Percentiles rank a stretch among this genome's conserved stretches.
These are phyloP conservation scores for Choristoneura fumiferana DNA, from an alignment of 1,140 invertebrate species.

Conservation along the genomic window DNA sequence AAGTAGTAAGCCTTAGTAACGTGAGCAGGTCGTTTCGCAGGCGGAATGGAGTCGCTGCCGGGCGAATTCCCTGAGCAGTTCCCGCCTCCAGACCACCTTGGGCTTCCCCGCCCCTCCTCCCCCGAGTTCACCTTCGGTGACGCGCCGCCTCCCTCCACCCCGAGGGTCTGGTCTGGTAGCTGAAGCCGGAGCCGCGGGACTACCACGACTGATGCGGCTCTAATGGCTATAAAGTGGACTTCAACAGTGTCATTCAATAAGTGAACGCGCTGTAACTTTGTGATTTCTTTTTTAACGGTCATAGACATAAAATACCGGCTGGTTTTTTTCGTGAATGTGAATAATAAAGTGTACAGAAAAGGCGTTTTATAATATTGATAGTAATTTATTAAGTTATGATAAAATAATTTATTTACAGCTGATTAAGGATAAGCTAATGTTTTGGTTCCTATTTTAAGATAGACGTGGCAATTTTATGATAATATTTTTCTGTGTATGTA, in stretches of 20 bases:
- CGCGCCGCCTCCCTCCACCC: slow-evolving; percentile 69
- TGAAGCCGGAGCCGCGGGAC: slow-evolving; percentile 79
- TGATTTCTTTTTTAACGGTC: slow-evolving; percentile 28
- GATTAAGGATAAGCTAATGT: slow-evolving; percentile 30
- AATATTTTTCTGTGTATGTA: slow-evolving; percentile 56
- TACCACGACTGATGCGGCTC: slow-evolving; percentile 79
- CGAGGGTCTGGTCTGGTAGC: slow-evolving; percentile 78
- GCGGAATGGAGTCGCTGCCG: slow-evolving; percentile 69
- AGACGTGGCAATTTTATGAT: slow-evolving; percentile 38
- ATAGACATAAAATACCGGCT: not conserved
- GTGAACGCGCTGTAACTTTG: slow-evolving; percentile 34
- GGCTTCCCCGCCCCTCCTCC: slow-evolving; percentile 66
- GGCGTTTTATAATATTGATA: slow-evolving; percentile 51
- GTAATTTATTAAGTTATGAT: slow-evolving; percentile 65
- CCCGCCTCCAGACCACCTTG: slow-evolving; percentile 70
- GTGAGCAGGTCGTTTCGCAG: slow-evolving; percentile 74
- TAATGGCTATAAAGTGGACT: slow-evolving; percentile 68
- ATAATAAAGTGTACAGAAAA: too few species aligned
- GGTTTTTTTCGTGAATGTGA: too few species aligned
- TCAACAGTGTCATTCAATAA: slow-evolving; percentile 32
- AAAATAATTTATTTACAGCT: slow-evolving; percentile 37
- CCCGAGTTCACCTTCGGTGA: slow-evolving; percentile 75
- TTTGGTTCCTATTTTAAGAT: slow-evolving; percentile 77
- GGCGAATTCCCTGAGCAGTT: slow-evolving; percentile 72
- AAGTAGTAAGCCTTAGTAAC: slow-evolving; percentile 51